Conservation (phyloP, 2,113 vertebrate species). For the Hyla sarda region DNA sequence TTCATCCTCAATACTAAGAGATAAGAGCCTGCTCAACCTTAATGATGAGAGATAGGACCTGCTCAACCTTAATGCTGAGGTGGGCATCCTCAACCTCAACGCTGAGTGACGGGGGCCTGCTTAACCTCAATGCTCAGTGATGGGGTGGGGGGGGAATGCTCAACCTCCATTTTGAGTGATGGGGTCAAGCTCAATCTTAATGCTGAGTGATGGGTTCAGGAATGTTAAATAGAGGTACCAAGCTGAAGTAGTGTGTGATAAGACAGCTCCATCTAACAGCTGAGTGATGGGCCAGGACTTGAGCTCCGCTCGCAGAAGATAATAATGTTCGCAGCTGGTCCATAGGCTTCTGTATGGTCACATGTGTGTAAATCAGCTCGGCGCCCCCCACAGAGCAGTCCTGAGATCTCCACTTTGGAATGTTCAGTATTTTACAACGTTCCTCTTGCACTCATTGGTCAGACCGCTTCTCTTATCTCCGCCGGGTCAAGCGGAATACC, state of each 20-base stretch:
- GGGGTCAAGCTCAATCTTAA: neutral
- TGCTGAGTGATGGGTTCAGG: neutral
- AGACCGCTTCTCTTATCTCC: neutral
- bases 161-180: too few relatives aligned
- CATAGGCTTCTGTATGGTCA: neutral
- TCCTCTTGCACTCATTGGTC: neutral
- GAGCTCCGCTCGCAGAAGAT: neutral
- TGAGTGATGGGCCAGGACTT: neutral
- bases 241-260: too few relatives aligned
- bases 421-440: neutral
- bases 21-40: too few relatives aligned
- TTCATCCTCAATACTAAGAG: too few relatives aligned
- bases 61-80: too few relatives aligned
- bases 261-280: too few relatives aligned
- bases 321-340: neutral
- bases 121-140: too few relatives aligned
- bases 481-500: neutral
- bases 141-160: too few relatives aligned
- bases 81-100: too few relatives aligned
- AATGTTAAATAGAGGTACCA: too few relatives aligned
- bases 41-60: too few relatives aligned
- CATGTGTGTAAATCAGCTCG: neutral
- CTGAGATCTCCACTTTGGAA: neutral
- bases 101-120: too few relatives aligned
- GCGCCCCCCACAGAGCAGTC: neutral